Evolutionary conservation across 2,888 invertebrate genomes (phyloP), one percentile per base, ranked within the genome.

Genomic region (Lepidochrysops patricia): DNA sequence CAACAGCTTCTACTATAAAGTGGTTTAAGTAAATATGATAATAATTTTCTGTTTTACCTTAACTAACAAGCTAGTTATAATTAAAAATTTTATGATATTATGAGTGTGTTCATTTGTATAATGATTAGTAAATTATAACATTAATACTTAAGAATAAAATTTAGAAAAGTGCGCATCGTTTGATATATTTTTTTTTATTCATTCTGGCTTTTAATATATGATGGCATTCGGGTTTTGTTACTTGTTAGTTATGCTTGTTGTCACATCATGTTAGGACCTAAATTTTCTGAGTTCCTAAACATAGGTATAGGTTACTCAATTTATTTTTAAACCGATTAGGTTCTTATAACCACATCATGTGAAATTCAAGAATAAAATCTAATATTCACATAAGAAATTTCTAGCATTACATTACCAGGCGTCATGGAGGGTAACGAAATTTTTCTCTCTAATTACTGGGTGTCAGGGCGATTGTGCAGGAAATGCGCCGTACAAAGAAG

Each of bases 361-460:
- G 7, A 5, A 15, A 2, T 37, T 19, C 3, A 6, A 43, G 2
- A 43, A 9, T 9, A 19, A 43, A 43, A 43, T 43, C 43, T 19
- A 43, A 37, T 37, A 37, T 37, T 7, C 19, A 43, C 43, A 43
- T 43, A 43, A n/a, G 70, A 74, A 72, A 73, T 76, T 76, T 76
- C 79, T 72, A 78, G 43, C 12, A 80, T 82, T 78, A 79, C 75
- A 73, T 69, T 74, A 71, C 73, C 75, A 79, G 77, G 76, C 76
- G 75, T 75, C 73, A 71, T 73, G 70, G 79, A 71, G 74, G 70
- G 80, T 80, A 83, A 85, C 86, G 78, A 86, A 43, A 86, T 88
- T 87, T 86, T 87, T 88, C 87, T 86, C 75, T 77, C 81, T 89
- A 89, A 89, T 89, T 89, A 89, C 88, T 84, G 71, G 80, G 87